Evolutionary conservation across 2,797 vertebrate genomes (phyloP).

Genomic region (Meda fulgida): DNA sequence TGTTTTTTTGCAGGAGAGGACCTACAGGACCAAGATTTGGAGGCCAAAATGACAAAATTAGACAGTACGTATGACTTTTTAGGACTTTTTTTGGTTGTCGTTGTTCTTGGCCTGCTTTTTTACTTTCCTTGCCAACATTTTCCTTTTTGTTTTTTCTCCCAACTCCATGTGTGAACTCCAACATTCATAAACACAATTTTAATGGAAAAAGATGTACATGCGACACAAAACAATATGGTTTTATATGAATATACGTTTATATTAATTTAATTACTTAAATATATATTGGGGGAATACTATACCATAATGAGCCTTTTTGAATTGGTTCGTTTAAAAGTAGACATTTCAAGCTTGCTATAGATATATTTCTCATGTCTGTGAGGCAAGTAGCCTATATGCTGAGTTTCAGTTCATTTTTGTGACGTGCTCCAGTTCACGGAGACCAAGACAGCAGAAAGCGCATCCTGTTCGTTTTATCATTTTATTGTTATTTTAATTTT

Average conservation of each 20-base stretch:
- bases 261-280: not conserved
- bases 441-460: too few relatives aligned
- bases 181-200: not conserved
- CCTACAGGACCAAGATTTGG: constrained; percentile 95
- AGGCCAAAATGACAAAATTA: constrained; percentile 94
- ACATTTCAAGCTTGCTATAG: too few relatives aligned
- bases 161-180: not conserved
- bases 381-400: too few relatives aligned
- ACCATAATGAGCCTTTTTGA: too few relatives aligned
- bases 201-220: not conserved
- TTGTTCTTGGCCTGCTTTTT: not conserved
- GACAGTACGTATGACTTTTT: constrained; percentile 85
- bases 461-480: too few relatives aligned
- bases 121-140: not conserved
- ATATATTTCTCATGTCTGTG: too few relatives aligned
- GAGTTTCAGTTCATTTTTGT: too few relatives aligned
- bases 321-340: too few relatives aligned
- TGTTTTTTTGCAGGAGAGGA: constrained; percentile 84
- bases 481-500: not conserved
- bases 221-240: not conserved
- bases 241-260: not conserved
- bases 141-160: not conserved
- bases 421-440: too few relatives aligned
- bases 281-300: too few relatives aligned
- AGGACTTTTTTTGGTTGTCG: not conserved